phyloP scores from a whole-genome alignment of 2,888 invertebrate genomes.

The Drosophila kambysellisi region DNA sequence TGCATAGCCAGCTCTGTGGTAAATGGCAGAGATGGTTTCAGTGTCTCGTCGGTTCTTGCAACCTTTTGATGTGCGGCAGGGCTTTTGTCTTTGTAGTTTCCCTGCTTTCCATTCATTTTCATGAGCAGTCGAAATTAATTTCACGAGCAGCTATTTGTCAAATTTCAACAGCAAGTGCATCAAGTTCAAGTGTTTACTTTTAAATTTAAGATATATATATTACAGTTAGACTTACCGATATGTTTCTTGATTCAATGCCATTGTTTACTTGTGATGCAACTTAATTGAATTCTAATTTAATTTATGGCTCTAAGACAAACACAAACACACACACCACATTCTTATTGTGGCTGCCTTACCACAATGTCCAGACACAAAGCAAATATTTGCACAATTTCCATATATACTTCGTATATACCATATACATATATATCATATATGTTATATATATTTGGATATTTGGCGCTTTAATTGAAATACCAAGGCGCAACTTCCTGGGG shows the following conservation, averaged over 20 bases:
- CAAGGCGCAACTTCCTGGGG: conserved; percentile 19
- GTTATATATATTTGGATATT: conserved; percentile 19
- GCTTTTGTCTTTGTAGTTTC: conserved; percentile 43
- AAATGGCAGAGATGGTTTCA: conserved; percentile 15
- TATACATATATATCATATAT: background rate
- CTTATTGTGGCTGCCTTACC: conserved; percentile 8
- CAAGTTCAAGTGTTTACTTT: conserved; percentile 16
- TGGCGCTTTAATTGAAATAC: conserved; percentile 66
- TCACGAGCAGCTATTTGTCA: conserved; percentile 41
- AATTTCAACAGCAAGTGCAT: conserved; percentile 30
- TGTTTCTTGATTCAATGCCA: conserved; percentile 31
- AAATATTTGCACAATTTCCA: conserved; percentile 62
- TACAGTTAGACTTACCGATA: background rate
- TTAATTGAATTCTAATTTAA: conserved; percentile 74
- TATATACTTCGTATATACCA: background rate
- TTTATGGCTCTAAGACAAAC: conserved; percentile 50
- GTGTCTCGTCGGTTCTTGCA: conserved; percentile 13
- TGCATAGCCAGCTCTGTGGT: conserved; percentile 7
- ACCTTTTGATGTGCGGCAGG: conserved; percentile 51
- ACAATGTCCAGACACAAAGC: conserved; percentile 28
- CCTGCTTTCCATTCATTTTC: conserved; percentile 46
- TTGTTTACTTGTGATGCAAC: conserved; percentile 47
- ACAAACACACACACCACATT: conserved; percentile 21
- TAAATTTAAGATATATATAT: conserved; percentile 23
- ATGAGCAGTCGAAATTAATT: conserved; percentile 48